phyloP scores from a whole-genome alignment of 1,140 invertebrate genomes.

The Apis cerana region DNA sequence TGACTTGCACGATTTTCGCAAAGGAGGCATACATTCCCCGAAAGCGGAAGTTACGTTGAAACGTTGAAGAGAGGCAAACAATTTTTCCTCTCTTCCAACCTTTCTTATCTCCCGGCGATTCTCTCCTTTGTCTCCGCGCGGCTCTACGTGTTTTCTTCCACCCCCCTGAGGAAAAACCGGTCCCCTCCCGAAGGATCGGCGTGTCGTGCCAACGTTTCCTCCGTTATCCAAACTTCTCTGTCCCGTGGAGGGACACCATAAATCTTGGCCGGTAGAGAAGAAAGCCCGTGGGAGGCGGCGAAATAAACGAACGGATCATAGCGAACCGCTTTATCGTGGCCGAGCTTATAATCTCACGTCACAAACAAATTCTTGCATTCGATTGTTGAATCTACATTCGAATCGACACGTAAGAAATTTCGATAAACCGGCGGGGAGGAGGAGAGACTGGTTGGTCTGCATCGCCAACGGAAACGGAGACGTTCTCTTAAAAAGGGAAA shows the following conservation, averaged over 20 bases:
- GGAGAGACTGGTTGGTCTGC: not conserved
- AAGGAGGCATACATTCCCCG: not conserved
- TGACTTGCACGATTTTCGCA: not conserved
- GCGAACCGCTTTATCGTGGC: constrained; percentile 47
- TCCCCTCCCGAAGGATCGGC: constrained; percentile 8
- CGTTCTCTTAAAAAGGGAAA: constrained; percentile 9
- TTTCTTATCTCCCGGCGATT: constrained; percentile 32
- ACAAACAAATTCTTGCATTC: constrained; percentile 30
- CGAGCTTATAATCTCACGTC: constrained; percentile 12
- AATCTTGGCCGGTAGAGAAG: constrained; percentile 48
- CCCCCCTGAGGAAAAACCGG: constrained; percentile 18
- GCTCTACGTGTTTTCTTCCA: constrained; percentile 17
- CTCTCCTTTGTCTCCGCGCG: constrained; percentile 36
- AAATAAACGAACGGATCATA: constrained; percentile 44
- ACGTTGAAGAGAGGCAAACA: constrained; percentile 14
- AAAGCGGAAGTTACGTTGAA: constrained; percentile 21
- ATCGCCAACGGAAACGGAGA: too few relatives aligned
- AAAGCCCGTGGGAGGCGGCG: not conserved
- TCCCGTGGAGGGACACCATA: constrained; percentile 53
- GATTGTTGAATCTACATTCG: not conserved
- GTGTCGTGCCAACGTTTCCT: constrained; percentile 8
- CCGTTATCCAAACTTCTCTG: constrained; percentile 61
- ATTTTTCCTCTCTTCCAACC: constrained; percentile 2
- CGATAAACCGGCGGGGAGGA: rapidly evolving
- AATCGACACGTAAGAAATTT: not conserved